Percentiles rank a stretch among this genome's conserved stretches.
Conservation (phyloP, 2,113 vertebrate genomes). For the Oryzias woworae region DNA sequence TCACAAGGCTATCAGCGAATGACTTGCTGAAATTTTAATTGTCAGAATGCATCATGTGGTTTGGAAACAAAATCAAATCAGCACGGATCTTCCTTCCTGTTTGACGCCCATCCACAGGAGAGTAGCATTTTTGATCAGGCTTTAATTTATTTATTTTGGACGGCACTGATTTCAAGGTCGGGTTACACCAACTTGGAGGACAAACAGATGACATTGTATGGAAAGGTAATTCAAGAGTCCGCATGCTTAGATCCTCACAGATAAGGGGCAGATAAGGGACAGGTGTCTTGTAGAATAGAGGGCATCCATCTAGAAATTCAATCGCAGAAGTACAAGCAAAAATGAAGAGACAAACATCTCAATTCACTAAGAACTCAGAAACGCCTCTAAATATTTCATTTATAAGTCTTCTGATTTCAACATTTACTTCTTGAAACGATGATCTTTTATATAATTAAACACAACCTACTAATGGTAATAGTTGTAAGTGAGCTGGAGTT, state of each 20-base stretch:
- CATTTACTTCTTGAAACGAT: neutral
- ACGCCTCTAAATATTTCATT: neutral
- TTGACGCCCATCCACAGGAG: constrained; percentile 67
- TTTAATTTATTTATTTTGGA: constrained; percentile 77
- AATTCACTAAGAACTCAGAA: constrained; percentile 33
- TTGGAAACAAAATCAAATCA: constrained; percentile 78
- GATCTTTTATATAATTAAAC: neutral
- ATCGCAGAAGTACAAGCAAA: constrained; percentile 63
- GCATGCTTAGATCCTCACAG: constrained; percentile 72
- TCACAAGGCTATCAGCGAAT: constrained; percentile 78
- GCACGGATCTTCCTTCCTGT: constrained; percentile 71
- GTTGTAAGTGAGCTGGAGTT: neutral
- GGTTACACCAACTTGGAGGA: constrained; percentile 74
- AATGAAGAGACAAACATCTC: constrained; percentile 57
- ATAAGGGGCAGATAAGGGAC: constrained; percentile 74
- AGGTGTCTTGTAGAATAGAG: constrained; percentile 71
- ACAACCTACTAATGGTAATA: neutral
- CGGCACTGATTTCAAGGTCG: constrained; percentile 74
- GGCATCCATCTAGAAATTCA: constrained; percentile 72
- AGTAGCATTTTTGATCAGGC: constrained; percentile 71
- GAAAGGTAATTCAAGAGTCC: constrained; percentile 73
- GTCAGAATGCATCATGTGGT: constrained; percentile 82
- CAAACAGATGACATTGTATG: constrained; percentile 72
- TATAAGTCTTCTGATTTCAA: neutral
- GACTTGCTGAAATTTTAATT: constrained; percentile 86